These are phyloP conservation scores for Petaurus breviceps DNA, from an alignment of 2,113 vertebrate genomes.

Conservation along the genomic window DNA sequence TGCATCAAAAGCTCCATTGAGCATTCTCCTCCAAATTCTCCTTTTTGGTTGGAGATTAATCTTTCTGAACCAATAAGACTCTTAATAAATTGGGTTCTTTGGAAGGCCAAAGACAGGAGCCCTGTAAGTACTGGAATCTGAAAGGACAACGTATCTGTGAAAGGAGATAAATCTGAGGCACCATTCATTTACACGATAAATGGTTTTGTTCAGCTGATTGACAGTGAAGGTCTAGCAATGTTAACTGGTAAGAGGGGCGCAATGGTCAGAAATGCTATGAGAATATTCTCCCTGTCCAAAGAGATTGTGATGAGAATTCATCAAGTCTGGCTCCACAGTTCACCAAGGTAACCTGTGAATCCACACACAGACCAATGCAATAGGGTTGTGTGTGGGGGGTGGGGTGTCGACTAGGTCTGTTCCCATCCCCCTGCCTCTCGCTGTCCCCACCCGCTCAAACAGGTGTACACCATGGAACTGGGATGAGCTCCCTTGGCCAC, in stretches of 20 bases:
- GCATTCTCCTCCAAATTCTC: background rate
- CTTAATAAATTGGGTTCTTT: background rate
- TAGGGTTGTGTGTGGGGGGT: background rate
- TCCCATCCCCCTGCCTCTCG: background rate
- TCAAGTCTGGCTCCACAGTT: background rate
- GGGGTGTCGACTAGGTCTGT: background rate
- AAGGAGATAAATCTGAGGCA: no score
- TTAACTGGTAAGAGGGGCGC: background rate
- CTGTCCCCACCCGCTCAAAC: no score
- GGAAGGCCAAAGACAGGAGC: background rate
- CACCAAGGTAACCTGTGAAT: background rate
- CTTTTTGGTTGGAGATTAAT: background rate
- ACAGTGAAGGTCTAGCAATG: background rate
- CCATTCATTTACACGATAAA: background rate
- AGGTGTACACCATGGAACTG: no score
- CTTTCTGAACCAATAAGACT: background rate
- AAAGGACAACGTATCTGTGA: background rate
- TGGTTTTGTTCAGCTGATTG: background rate
- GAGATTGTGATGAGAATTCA: background rate
- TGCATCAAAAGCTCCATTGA: background rate
- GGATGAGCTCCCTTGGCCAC: no score
- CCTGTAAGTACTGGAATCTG: background rate
- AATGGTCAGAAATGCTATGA: no score
- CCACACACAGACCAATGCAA: background rate
- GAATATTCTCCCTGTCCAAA: background rate